These are phyloP conservation scores for Parascotia fuliginaria DNA, from an alignment of 2,888 invertebrate genomes.

Conservation along the genomic window DNA sequence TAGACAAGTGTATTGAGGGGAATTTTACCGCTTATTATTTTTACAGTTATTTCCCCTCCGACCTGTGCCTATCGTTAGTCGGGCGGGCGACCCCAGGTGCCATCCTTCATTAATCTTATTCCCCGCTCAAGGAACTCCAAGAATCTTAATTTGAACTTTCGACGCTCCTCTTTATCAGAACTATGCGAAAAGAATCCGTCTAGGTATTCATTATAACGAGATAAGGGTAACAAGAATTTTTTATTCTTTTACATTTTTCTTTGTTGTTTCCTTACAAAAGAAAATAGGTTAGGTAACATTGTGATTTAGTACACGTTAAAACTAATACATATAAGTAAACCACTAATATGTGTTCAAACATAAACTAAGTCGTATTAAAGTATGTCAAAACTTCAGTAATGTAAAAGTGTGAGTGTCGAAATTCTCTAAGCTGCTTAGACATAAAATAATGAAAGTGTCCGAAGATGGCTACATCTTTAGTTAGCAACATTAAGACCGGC, in stretches of 20 bases:
- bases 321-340: not conserved
- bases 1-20: constrained; percentile 15
- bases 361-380: constrained; percentile 20
- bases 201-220: constrained; percentile 77
- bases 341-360: constrained; percentile 8
- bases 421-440: constrained; percentile 54
- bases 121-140: constrained; percentile 75
- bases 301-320: not conserved
- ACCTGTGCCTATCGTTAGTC: constrained; percentile 68
- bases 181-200: constrained; percentile 82
- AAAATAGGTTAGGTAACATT: not conserved
- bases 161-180: constrained; percentile 81
- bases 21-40: constrained; percentile 69
- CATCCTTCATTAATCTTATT: constrained; percentile 84
- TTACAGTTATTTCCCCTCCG: constrained; percentile 66
- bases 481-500: constrained; percentile 58
- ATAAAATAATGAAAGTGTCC: constrained; percentile 55
- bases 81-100: constrained; percentile 71
- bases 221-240: constrained; percentile 54
- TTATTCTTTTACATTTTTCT: constrained; percentile 41
- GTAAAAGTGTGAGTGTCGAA: constrained; percentile 57
- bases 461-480: constrained; percentile 52
- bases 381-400: constrained; percentile 36
- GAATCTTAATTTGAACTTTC: constrained; percentile 86
- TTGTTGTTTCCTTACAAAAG: constrained; percentile 9